Conservation (phyloP, 35 echinoderm and acorn worm species). For the Apostichopus californicus region DNA sequence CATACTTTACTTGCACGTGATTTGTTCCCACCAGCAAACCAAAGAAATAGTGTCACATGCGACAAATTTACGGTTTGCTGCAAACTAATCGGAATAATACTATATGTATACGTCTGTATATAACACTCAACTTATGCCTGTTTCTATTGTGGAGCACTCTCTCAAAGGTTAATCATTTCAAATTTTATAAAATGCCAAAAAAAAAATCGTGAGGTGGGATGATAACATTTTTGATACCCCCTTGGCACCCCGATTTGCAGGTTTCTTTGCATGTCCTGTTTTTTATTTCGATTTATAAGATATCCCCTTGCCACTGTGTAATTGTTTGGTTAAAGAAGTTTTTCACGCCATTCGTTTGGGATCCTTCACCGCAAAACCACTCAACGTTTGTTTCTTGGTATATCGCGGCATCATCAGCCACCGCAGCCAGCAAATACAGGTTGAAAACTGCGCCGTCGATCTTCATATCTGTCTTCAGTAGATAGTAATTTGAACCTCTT, state of each 20-base stretch:
- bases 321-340: not conserved
- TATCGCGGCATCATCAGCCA: too few relatives aligned
- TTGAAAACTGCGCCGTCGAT: not conserved
- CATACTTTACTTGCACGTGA: too few relatives aligned
- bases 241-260: not conserved
- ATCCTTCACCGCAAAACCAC: not conserved
- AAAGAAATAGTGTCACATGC: too few relatives aligned
- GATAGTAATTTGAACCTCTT: constrained; percentile 48
- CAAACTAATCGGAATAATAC: too few relatives aligned
- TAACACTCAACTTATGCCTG: not conserved
- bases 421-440: not conserved
- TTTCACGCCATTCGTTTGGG: not conserved
- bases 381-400: not conserved
- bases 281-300: not conserved
- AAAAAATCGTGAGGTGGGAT: not conserved
- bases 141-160: not conserved
- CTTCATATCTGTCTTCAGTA: constrained; percentile 23
- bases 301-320: not conserved
- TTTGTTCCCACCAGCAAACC: too few relatives aligned
- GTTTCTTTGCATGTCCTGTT: not conserved
- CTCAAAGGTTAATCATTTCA: not conserved
- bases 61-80: too few relatives aligned
- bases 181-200: not conserved
- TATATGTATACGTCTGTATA: too few relatives aligned
- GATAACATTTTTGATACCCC: not conserved